A percentile compares a stretch with the other conserved stretches of the same genome.
These are phyloP conservation scores for Cosmia pyralina DNA, from an alignment of 2,888 invertebrate genomes.

Conservation along the genomic window DNA sequence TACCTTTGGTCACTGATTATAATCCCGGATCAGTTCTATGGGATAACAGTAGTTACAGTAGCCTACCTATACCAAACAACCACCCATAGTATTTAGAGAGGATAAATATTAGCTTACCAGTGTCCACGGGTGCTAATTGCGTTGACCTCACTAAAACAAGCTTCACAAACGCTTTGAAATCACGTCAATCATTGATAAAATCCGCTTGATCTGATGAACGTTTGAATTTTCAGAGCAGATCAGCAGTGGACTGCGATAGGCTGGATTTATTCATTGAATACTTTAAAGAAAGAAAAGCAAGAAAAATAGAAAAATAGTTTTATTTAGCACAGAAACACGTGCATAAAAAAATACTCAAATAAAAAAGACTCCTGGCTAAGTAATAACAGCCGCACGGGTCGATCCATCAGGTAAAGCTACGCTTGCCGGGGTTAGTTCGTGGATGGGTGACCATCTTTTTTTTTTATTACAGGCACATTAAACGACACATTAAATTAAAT, in stretches of 20 bases:
- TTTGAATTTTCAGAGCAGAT: constrained; percentile 25
- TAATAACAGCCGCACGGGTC: no score
- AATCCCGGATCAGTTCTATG: neutral
- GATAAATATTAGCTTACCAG: constrained; percentile 29
- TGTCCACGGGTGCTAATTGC: constrained; percentile 33
- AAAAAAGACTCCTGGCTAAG: no score
- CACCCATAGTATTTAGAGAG: constrained; percentile 7
- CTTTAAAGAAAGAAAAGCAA: no score
- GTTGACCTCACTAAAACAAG: constrained; percentile 41
- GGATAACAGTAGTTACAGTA: neutral
- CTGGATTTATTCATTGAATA: constrained; percentile 12
- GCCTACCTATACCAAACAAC: neutral
- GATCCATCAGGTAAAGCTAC: no score
- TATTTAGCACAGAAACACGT: no score
- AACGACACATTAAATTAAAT: no score
- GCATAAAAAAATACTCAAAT: no score
- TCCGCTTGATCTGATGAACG: constrained; percentile 29
- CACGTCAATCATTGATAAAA: constrained; percentile 45
- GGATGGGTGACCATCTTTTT: no score
- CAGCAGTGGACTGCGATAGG: neutral
- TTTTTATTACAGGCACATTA: no score
- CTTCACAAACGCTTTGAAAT: constrained; percentile 40
- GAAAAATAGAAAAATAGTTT: no score
- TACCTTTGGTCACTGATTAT: neutral
- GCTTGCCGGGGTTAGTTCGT: no score